Evolutionary conservation across 2,797 vertebrate species (phyloP).

Genomic region (Notamacropus eugenii): DNA sequence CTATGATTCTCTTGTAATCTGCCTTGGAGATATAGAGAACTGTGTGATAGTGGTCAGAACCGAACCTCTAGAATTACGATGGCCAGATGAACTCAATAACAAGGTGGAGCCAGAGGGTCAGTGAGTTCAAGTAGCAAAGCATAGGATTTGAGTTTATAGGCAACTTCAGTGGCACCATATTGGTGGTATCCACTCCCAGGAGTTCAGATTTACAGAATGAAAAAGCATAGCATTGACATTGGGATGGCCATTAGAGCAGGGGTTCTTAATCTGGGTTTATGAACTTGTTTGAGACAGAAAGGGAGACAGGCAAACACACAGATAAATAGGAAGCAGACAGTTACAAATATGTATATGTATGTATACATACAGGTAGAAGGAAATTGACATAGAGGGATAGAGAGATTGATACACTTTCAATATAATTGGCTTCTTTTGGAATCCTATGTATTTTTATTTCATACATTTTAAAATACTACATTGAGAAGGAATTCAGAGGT

Average conservation of each 20-base stretch:
- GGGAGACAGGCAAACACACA: not conserved
- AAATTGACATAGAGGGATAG: not conserved
- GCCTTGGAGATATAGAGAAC: not conserved
- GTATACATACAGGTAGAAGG: not conserved
- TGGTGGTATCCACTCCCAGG: not conserved
- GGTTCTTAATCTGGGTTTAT: not conserved
- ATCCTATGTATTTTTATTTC: not conserved
- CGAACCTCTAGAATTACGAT: not conserved
- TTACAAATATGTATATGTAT: not conserved
- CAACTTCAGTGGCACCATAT: not conserved
- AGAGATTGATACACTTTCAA: not conserved
- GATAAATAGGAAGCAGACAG: not conserved
- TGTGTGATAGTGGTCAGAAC: not conserved
- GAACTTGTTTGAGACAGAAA: not conserved
- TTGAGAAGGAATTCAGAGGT: not conserved
- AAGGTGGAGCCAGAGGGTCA: not conserved
- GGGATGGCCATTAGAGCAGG: not conserved
- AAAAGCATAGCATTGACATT: not conserved
- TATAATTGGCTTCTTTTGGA: not conserved
- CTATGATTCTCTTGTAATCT: not conserved
- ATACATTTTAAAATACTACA: not conserved
- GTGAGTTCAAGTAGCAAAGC: not conserved
- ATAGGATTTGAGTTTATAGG: not conserved
- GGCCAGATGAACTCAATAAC: not conserved
- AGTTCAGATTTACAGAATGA: not conserved